Evolutionary conservation across 2,888 invertebrate genomes (phyloP), one percentile per base, ranked within the genome.

Genomic region (Rutpela maculata): DNA sequence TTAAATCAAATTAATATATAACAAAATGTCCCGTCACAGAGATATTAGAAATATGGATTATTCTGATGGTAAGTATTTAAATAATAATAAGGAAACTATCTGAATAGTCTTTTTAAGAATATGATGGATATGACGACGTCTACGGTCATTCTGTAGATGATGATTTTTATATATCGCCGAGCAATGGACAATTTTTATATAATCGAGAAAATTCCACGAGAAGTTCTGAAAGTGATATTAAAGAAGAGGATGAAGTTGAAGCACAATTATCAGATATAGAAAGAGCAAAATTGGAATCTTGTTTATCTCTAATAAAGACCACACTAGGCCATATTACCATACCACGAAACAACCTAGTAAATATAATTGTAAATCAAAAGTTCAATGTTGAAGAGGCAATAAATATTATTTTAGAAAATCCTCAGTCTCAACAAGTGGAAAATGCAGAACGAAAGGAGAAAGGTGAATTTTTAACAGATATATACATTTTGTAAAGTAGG

Each of bases 71-170:
- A 90, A 88, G 75, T 66, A 56, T 60, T 65, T 74, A 67, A 69
- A 76, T 50, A 35, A 38, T 17, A 12, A 5, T 43, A 38, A 17
- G 1, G 63, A 67, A 31, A 17, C 19, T 55, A 15, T 62, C 15
- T 18, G 4, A 56, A 7, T 59, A 59, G 2, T 59, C 59, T 82
- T 81, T 90, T 90, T 38, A 86, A 95, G 98, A 98, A 87, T 98
- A 96, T 88, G 98, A 98, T 86, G 95, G 93, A 17, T 96, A 96
- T 85, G 96, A 97, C 87, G 97, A 97, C 91, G 93, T 96, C 77
- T 98, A 97, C 89, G 98, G 98, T 12, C 96, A 97, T 89, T 98
- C 98, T 2, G 95, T 98, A 59, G 98, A 98, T 90, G 98, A 98
- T 87, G 97, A 97, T 88, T 95, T 93, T 89, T 95, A 95, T 87